A percentile compares a stretch with the other conserved stretches of the same genome.
These are phyloP conservation scores for Mugil cephalus DNA, from an alignment of 2,113 vertebrate species.

Conservation along the genomic window DNA sequence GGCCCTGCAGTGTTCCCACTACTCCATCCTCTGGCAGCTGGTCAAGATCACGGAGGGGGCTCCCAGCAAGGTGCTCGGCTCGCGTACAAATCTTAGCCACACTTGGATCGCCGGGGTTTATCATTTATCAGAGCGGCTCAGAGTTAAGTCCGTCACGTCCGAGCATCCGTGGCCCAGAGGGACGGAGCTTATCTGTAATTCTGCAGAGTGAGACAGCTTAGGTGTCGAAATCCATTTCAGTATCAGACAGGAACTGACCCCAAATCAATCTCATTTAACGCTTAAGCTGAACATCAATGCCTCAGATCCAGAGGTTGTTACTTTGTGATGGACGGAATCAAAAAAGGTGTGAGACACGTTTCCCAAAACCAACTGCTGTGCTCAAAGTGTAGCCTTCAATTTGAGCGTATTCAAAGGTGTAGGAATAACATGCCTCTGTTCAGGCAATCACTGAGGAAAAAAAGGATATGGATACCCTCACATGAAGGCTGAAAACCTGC, in stretches of 20 bases:
- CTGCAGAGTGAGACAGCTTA: neutral
- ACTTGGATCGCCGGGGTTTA: slow-evolving; percentile 5
- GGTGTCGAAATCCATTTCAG: slow-evolving; percentile 8
- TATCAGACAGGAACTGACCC: neutral
- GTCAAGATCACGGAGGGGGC: slow-evolving; percentile 98
- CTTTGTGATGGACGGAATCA: neutral
- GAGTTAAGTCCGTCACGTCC: neutral
- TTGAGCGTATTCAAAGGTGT: too few species aligned
- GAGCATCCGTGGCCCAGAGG: slow-evolving; percentile 12
- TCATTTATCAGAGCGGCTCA: slow-evolving; percentile 3
- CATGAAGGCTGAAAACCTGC: too few species aligned
- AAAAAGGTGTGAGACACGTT: too few species aligned
- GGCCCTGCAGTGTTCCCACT: slow-evolving; percentile 98
- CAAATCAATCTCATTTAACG: slow-evolving; percentile 20
- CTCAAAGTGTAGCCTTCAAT: too few species aligned
- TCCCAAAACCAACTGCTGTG: too few species aligned
- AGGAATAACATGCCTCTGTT: too few species aligned
- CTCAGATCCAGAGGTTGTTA: neutral
- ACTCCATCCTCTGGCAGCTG: slow-evolving; percentile 99
- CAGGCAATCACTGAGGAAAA: too few species aligned
- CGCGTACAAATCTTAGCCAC: neutral
- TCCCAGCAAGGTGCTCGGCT: slow-evolving; percentile 90
- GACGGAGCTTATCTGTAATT: slow-evolving; percentile 41
- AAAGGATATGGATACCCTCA: too few species aligned
- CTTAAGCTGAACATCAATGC: neutral